These are phyloP conservation scores for Rapana venosa DNA, from an alignment of 2,888 invertebrate genomes.

Conservation along the genomic window DNA sequence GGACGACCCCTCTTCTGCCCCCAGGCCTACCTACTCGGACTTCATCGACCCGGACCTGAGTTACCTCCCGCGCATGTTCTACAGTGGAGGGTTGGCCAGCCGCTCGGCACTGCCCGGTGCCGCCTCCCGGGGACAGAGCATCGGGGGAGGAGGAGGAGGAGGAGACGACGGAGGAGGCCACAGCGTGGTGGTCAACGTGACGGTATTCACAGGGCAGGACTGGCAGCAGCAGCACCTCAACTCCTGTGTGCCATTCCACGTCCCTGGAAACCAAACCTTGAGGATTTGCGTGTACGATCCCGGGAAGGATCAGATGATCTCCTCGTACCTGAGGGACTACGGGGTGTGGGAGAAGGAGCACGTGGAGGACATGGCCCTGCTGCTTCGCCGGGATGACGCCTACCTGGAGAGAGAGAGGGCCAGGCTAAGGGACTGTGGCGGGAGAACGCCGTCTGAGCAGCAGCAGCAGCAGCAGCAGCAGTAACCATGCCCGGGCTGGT, in stretches of 20 bases:
- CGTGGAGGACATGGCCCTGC: slow-evolving; percentile 40
- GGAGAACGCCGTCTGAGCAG: neutral
- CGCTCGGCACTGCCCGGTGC: neutral
- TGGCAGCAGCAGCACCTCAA: neutral
- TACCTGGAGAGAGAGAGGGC: neutral
- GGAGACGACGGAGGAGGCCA: no score
- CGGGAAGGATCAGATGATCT: slow-evolving; percentile 45
- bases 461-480: neutral
- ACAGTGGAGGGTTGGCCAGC: neutral
- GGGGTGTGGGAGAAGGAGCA: slow-evolving; percentile 48
- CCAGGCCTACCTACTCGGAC: neutral
- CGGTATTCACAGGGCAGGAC: neutral
- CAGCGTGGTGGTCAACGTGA: neutral
- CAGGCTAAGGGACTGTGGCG: neutral
- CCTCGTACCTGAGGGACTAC: slow-evolving; percentile 41
- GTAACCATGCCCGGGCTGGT: neutral
- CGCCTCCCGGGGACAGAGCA: neutral
- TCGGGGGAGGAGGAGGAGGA: no score
- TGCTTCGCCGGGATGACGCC: slow-evolving; percentile 26
- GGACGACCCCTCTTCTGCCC: no score
- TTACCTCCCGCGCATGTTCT: slow-evolving; percentile 35
- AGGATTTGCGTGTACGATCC: slow-evolving; percentile 39
- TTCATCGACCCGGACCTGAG: slow-evolving; percentile 28
- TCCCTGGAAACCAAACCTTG: neutral
- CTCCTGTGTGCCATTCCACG: slow-evolving; percentile 42